A percentile compares a stretch with the other conserved stretches of the same genome.
Evolutionary conservation across 2,113 vertebrate genomes (phyloP).

Genomic region (Notarius lentiginosus): DNA sequence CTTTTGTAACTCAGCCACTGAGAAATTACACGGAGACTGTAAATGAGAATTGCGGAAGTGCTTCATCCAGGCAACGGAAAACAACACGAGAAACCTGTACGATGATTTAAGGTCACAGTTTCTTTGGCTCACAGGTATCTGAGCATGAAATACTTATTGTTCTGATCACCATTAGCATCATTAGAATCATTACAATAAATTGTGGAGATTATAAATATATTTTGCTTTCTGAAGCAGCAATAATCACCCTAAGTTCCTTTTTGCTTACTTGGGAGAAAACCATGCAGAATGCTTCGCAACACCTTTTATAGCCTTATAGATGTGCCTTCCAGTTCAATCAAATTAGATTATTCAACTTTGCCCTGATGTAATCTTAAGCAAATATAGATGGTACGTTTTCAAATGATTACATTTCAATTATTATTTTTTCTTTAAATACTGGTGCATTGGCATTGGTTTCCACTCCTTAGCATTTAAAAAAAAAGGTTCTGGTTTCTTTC

Average conservation of each 20-base stretch:
- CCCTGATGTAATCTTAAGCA: constrained; percentile 57
- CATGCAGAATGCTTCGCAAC: constrained; percentile 80
- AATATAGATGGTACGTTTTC: constrained; percentile 57
- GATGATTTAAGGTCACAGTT: constrained; percentile 39
- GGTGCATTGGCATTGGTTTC: constrained; percentile 73
- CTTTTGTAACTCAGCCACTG: constrained; percentile 34
- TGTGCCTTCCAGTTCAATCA: constrained; percentile 90
- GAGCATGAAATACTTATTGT: constrained; percentile 49
- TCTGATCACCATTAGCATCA: constrained; percentile 43
- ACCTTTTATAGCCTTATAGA: constrained; percentile 90
- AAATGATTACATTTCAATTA: constrained; percentile 28
- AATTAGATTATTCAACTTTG: constrained; percentile 67
- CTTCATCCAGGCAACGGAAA: constrained; percentile 25
- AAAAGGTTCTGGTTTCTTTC: constrained; percentile 59
- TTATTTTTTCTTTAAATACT: constrained; percentile 35
- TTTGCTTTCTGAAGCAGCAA: constrained; percentile 89
- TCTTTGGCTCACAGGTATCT: constrained; percentile 54
- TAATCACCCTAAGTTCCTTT: constrained; percentile 79
- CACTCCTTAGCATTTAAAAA: constrained; percentile 71
- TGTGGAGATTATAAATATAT: constrained; percentile 32
- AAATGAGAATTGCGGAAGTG: constrained; percentile 19
- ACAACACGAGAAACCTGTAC: constrained; percentile 32
- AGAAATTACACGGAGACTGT: neutral
- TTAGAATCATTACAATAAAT: constrained; percentile 42
- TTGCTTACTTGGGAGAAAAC: constrained; percentile 74